Percentiles rank a stretch among this genome's conserved stretches.
Conservation (phyloP, 2,113 vertebrate species). For the Myotis davidii region DNA sequence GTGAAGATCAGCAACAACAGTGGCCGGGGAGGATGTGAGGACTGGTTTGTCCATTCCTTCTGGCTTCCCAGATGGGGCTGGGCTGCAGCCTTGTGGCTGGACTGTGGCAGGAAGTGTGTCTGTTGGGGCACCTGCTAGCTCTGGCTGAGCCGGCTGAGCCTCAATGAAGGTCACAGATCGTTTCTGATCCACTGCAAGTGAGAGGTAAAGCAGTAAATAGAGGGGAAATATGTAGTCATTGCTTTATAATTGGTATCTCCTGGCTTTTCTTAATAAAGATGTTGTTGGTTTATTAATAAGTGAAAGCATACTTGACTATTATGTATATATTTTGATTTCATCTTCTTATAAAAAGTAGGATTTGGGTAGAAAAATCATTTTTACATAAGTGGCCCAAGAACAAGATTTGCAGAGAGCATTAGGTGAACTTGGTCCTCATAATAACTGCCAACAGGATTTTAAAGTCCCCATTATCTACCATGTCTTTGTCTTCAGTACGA, state of each 20-base stretch:
- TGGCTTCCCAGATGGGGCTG: slow-evolving; percentile 73
- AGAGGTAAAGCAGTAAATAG: slow-evolving; percentile 56
- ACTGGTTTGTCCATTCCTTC: slow-evolving; percentile 78
- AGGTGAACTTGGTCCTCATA: neutral
- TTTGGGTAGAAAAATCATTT: neutral
- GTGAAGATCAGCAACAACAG: slow-evolving; percentile 90
- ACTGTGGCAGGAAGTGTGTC: neutral
- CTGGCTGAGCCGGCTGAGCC: slow-evolving; percentile 85
- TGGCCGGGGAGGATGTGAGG: slow-evolving; percentile 85
- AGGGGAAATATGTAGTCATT: neutral
- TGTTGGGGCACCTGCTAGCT: slow-evolving; percentile 50
- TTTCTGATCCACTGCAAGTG: slow-evolving; percentile 92
- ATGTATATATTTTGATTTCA: neutral
- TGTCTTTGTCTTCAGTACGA: slow-evolving; percentile 20
- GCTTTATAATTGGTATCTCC: neutral
- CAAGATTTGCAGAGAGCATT: neutral
- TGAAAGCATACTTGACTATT: neutral
- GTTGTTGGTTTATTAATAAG: slow-evolving; percentile 22
- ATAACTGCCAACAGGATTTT: neutral
- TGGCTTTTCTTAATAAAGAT: slow-evolving; percentile 34
- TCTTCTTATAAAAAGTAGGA: neutral
- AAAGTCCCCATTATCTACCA: neutral
- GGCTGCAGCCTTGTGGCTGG: slow-evolving; percentile 74
- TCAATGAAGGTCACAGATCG: slow-evolving; percentile 98
- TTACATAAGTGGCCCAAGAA: slow-evolving; percentile 41